Evolutionary conservation across 2,888 invertebrate genomes (phyloP), one percentile per base, ranked within the genome.

Genomic region (Endotricha flammealis): DNA sequence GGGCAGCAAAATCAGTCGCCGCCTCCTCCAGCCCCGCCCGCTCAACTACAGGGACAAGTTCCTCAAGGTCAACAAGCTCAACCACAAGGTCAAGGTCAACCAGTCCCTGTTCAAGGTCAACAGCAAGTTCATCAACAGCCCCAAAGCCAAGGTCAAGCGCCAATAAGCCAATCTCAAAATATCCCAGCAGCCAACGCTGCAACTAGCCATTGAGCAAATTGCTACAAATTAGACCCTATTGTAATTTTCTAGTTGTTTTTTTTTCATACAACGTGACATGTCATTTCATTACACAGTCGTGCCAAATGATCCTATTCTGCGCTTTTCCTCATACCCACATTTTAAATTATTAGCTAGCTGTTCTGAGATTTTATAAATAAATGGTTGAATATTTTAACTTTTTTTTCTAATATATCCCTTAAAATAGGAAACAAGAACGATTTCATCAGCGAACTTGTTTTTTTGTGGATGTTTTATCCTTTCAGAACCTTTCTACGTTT

Each of bases 301-400:
- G 64, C 61, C 60, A 63, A 64, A 52, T 49, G 25, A 27, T 48
- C 31, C 43, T 53, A 52, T 48, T 30, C 43, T 53, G 51, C 37
- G 51, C 49, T 52, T 53, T 37, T 46, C 43, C 44, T 36, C 29
- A 33, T 36, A 36, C 37, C 41, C 43, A 17, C 41, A 32, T 38
- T 36, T 52, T 37, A 22, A 40, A 28, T 34, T 28, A 34, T 28
- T 28, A 1, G 20, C 12, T 28, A 9, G 16, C 22, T 17, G 20
- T 34, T 34, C 20, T 12, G 11, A 12, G 20, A 6, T 17, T 20
- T 34, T 12, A 20, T 12, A 28, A 34, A 20, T 28, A 29, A 13
- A 35, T 28, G 5, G 20, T 17, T 28, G 4, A 25, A 27, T 23
- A 14, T 24, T 31, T 1, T 10, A 12, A 6, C 5, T 22, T 8